phyloP scores from a whole-genome alignment of 2,113 vertebrate genomes.

The Chlorodrepanis virens region DNA sequence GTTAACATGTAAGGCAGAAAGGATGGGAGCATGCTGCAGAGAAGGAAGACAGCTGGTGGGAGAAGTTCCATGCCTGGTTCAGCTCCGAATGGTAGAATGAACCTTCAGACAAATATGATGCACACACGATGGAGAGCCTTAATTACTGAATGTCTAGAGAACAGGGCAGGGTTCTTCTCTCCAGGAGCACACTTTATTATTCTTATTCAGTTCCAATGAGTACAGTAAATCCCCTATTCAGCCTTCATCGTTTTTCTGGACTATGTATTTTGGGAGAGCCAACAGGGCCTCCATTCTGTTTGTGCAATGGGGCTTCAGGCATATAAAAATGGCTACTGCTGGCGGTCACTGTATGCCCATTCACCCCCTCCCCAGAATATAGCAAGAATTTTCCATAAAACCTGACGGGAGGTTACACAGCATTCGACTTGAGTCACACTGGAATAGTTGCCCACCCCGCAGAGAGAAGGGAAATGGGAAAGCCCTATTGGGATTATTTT shows the following conservation, averaged over 20 bases:
- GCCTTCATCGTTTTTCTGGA: background rate
- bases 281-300: background rate
- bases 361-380: background rate
- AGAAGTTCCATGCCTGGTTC: background rate
- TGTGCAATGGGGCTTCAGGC: background rate
- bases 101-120: background rate
- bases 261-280: background rate
- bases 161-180: background rate
- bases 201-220: background rate
- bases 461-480: background rate
- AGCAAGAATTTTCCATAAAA: background rate
- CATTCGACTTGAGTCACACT: background rate
- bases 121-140: fast-evolving
- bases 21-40: background rate
- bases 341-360: background rate
- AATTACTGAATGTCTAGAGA: background rate
- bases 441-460: background rate
- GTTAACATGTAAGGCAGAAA: background rate
- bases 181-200: background rate
- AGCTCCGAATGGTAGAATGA: background rate
- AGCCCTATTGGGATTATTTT: background rate
- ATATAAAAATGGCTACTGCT: background rate
- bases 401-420: background rate
- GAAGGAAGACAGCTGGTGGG: background rate
- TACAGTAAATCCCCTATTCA: background rate